Conservation (phyloP, 53 echinoderm and acorn worm genomes). For the Temnopleurus reevesii region DNA sequence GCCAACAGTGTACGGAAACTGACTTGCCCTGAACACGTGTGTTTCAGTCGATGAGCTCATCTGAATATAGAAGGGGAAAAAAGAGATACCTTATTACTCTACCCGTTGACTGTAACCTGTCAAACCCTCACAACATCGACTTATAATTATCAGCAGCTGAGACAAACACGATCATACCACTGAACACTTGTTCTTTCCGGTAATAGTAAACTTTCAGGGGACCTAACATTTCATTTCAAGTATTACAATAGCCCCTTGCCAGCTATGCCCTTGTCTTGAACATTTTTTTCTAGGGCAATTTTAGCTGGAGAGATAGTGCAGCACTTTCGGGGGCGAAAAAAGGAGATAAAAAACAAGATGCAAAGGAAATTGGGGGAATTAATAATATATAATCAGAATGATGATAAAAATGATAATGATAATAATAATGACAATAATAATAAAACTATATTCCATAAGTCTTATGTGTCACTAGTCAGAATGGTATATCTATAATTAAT, state of each 20-base stretch:
- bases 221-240: slow-evolving; percentile 24
- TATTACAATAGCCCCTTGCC: slow-evolving; percentile 10
- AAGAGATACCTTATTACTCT: slow-evolving; percentile 26
- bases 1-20: slow-evolving; percentile 26
- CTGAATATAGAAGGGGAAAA: not conserved
- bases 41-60: slow-evolving; percentile 23
- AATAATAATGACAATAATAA: too few relatives aligned
- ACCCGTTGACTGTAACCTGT: slow-evolving; percentile 41
- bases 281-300: too few relatives aligned
- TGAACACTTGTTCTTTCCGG: slow-evolving; percentile 54
- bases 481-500: too few relatives aligned
- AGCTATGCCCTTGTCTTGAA: too few relatives aligned
- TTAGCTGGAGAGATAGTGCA: too few relatives aligned
- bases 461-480: too few relatives aligned
- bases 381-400: too few relatives aligned
- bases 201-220: slow-evolving; percentile 26
- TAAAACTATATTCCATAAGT: too few relatives aligned
- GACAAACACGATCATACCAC: not conserved
- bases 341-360: too few relatives aligned
- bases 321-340: too few relatives aligned
- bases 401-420: too few relatives aligned
- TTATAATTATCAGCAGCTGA: slow-evolving; percentile 46
- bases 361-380: too few relatives aligned
- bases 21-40: slow-evolving; percentile 17
- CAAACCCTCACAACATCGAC: not conserved